Conservation (phyloP, 2,888 invertebrate genomes). For the Acanthoscelides obtectus region DNA sequence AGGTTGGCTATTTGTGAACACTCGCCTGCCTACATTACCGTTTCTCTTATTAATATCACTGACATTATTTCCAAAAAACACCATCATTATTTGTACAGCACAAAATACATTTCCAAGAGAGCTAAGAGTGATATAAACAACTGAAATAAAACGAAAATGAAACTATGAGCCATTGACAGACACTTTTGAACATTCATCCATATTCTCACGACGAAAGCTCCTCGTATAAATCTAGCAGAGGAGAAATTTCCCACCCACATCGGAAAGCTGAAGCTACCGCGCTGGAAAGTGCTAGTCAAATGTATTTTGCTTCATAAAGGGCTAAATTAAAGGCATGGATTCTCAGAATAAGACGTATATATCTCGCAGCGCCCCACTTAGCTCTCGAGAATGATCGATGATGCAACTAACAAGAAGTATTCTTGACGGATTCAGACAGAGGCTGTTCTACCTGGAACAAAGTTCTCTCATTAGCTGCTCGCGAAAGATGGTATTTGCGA, state of each 20-base stretch:
- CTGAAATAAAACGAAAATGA: too few species aligned
- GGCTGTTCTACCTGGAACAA: slow-evolving; percentile 40
- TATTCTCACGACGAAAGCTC: slow-evolving; percentile 20
- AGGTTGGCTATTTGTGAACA: too few species aligned
- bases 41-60: too few species aligned
- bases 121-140: too few species aligned
- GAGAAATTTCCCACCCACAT: background rate
- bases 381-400: slow-evolving; percentile 34
- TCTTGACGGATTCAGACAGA: slow-evolving; percentile 12
- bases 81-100: too few species aligned
- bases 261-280: background rate
- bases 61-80: too few species aligned
- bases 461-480: slow-evolving; percentile 13
- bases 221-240: slow-evolving; percentile 8
- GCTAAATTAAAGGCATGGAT: background rate
- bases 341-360: slow-evolving; percentile 39
- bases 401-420: slow-evolving; percentile 3
- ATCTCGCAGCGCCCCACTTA: slow-evolving; percentile 16
- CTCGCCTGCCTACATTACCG: too few species aligned
- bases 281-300: background rate
- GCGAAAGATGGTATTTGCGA: background rate
- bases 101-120: too few species aligned
- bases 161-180: too few species aligned
- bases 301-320: background rate
- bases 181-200: too few species aligned